A percentile compares a stretch with the other conserved stretches of the same genome.
These are phyloP conservation scores for Epinotia nisella DNA, from an alignment of 2,888 invertebrate genomes.

Conservation along the genomic window DNA sequence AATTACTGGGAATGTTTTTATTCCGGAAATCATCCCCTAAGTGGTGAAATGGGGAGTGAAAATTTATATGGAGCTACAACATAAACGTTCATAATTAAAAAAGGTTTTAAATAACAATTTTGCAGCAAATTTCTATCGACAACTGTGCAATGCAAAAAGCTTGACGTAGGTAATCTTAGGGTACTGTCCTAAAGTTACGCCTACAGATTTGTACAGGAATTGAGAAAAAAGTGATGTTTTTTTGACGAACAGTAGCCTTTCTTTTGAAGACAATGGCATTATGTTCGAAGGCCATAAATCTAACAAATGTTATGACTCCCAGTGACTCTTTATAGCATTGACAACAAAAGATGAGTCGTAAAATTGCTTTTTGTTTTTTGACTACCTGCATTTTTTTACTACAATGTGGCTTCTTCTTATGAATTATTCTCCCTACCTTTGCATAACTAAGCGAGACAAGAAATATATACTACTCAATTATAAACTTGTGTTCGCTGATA, in stretches of 20 bases:
- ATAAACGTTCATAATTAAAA: slow-evolving; percentile 18
- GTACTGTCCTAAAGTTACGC: slow-evolving; percentile 4
- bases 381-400: slow-evolving; percentile 33
- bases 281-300: slow-evolving; percentile 59
- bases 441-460: slow-evolving; percentile 5
- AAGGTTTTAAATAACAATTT: background rate
- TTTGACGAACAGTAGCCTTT: slow-evolving; percentile 57
- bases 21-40: too few relatives aligned
- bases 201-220: background rate
- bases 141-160: slow-evolving; percentile 23
- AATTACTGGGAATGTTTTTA: too few relatives aligned
- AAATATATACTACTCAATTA: background rate
- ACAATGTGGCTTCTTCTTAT: slow-evolving; percentile 2
- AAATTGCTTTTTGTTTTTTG: slow-evolving; percentile 53
- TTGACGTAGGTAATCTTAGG: background rate
- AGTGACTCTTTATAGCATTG: slow-evolving; percentile 61
- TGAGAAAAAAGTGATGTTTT: slow-evolving; percentile 45
- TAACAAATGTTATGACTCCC: slow-evolving; percentile 68
- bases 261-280: slow-evolving; percentile 52
- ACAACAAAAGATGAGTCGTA: slow-evolving; percentile 63
- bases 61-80: too few relatives aligned
- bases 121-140: background rate
- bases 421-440: slow-evolving; percentile 27
- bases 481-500: background rate
- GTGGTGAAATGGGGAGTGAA: too few relatives aligned